phyloP scores from a whole-genome alignment of 2,113 vertebrate genomes.

The Phasianus colchicus region DNA sequence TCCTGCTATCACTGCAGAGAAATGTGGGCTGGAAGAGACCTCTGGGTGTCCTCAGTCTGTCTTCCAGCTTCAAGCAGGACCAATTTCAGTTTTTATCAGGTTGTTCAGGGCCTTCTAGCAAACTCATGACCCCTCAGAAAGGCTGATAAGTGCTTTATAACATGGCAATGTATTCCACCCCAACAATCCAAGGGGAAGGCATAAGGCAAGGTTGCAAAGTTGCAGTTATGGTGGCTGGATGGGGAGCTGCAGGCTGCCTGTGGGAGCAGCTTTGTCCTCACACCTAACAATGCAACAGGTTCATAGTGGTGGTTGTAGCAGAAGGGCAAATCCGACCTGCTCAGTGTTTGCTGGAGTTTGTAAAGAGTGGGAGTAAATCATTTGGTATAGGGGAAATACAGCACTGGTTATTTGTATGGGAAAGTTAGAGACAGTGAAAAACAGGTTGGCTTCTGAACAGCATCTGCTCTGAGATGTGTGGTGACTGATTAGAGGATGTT shows the following conservation, averaged over 20 bases:
- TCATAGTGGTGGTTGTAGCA: background rate
- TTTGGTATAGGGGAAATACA: background rate
- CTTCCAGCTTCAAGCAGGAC: background rate
- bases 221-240: accelerated
- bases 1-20: background rate
- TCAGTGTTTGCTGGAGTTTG: background rate
- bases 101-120: background rate
- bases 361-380: background rate
- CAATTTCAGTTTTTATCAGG: background rate
- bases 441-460: background rate
- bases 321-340: background rate
- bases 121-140: background rate
- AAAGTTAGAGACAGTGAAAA: background rate
- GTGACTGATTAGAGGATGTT: background rate
- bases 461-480: background rate
- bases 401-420: background rate
- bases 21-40: background rate
- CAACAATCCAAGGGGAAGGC: accelerated
- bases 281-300: background rate
- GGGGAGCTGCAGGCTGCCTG: background rate
- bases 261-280: background rate
- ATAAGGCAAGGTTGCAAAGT: background rate
- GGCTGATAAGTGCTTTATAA: background rate
- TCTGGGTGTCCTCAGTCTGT: background rate
- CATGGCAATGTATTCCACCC: background rate